Evolutionary conservation across 2,888 invertebrate genomes (phyloP).

Genomic region (Oeneis ivallda): DNA sequence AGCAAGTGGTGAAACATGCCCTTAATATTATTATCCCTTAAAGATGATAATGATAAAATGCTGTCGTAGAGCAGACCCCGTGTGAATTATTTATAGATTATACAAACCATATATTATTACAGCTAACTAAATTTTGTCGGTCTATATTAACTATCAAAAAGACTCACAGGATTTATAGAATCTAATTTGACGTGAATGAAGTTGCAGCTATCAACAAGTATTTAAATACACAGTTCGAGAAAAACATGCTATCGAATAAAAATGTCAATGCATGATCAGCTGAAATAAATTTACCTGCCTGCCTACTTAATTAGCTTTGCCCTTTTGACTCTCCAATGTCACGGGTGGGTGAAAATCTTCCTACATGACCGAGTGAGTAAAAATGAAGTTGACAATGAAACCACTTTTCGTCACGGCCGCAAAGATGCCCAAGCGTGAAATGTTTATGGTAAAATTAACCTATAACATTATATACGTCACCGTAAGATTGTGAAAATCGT

Average conservation of each 20-base stretch:
- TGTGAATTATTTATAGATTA: not conserved
- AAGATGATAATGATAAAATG: constrained; percentile 3
- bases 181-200: no score
- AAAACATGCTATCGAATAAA: not conserved
- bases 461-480: no score
- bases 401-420: constrained; percentile 30
- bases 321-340: constrained; percentile 17
- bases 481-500: no score
- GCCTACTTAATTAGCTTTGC: constrained; percentile 7
- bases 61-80: constrained; percentile 4
- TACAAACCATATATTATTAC: no score
- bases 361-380: constrained; percentile 28
- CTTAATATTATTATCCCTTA: not conserved
- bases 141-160: no score
- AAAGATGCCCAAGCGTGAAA: constrained; percentile 24
- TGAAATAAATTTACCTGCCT: not conserved
- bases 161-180: not conserved
- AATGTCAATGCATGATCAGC: not conserved
- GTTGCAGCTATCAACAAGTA: no score
- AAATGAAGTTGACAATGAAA: constrained; percentile 36
- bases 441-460: constrained; percentile 20
- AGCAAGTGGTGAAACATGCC: no score
- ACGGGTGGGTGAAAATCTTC: constrained; percentile 27
- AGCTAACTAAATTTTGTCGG: no score
- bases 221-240: no score